These are phyloP conservation scores for Hippocampus guttulatus DNA, from an alignment of 2,113 vertebrate genomes.

Conservation along the genomic window DNA sequence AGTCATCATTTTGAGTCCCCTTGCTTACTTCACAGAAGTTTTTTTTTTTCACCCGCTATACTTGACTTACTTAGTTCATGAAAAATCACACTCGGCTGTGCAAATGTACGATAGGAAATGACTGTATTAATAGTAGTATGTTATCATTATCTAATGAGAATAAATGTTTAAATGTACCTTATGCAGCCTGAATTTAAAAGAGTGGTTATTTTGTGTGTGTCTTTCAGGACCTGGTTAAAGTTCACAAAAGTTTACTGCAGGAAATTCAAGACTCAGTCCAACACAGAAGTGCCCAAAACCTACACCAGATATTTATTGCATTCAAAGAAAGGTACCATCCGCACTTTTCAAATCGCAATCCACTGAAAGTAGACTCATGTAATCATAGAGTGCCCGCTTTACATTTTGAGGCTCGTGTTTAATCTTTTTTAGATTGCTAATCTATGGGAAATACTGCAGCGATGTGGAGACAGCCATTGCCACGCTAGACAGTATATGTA, in stretches of 20 bases:
- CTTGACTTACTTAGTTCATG: neutral
- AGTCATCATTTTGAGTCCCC: conserved; percentile 51
- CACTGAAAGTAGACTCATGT: neutral
- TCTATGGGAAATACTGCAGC: conserved; percentile 97
- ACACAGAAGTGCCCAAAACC: conserved; percentile 86
- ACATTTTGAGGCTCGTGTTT: neutral
- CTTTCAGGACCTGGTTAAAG: conserved; percentile 90
- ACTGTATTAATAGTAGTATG: too few relatives aligned
- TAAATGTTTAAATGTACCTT: neutral
- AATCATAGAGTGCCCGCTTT: neutral
- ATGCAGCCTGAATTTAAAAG: neutral
- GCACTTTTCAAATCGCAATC: neutral
- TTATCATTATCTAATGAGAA: neutral
- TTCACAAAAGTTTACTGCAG: conserved; percentile 84
- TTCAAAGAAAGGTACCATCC: conserved; percentile 90
- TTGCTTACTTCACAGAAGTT: neutral
- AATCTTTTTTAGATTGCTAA: conserved; percentile 78
- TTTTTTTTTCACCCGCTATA: neutral
- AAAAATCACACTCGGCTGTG: too few relatives aligned
- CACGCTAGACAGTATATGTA: conserved; percentile 86
- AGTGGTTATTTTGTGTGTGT: conserved; percentile 6
- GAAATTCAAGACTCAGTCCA: conserved; percentile 88
- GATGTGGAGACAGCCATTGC: conserved; percentile 90
- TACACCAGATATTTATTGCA: conserved; percentile 90
- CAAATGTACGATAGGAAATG: too few relatives aligned